Conservation (phyloP, 2,888 invertebrate genomes). For the Rhyacophila evoluta region DNA sequence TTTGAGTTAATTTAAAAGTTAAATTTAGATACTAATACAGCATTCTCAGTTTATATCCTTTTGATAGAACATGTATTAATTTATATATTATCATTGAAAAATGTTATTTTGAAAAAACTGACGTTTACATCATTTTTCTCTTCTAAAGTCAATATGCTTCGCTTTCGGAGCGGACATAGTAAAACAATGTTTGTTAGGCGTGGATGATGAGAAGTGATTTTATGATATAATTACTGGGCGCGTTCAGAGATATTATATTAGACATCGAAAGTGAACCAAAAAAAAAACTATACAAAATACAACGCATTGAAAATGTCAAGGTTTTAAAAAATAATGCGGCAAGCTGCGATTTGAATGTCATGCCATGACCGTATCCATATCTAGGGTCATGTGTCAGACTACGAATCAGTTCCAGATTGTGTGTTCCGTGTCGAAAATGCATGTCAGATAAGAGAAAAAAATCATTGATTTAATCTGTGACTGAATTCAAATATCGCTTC, state of each 20-base stretch:
- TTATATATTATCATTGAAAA: too few relatives aligned
- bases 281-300: background rate
- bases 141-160: too few relatives aligned
- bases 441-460: background rate
- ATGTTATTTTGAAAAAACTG: too few relatives aligned
- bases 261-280: conserved; percentile 6
- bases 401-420: background rate
- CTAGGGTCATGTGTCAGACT: conserved; percentile 12
- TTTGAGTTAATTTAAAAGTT: too few relatives aligned
- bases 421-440: conserved; percentile 16
- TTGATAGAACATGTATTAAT: too few relatives aligned
- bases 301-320: conserved; percentile 19
- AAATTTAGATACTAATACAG: too few relatives aligned
- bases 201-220: background rate
- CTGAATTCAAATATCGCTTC: background rate
- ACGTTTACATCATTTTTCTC: too few relatives aligned
- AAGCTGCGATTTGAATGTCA: conserved; percentile 16
- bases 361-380: background rate
- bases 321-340: conserved; percentile 3
- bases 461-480: background rate
- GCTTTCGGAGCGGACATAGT: too few relatives aligned
- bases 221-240: background rate
- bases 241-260: background rate
- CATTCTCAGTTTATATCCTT: too few relatives aligned
- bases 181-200: background rate